phyloP scores from a whole-genome alignment of 2,888 invertebrate genomes.

The Reticulitermes lucifugus region DNA sequence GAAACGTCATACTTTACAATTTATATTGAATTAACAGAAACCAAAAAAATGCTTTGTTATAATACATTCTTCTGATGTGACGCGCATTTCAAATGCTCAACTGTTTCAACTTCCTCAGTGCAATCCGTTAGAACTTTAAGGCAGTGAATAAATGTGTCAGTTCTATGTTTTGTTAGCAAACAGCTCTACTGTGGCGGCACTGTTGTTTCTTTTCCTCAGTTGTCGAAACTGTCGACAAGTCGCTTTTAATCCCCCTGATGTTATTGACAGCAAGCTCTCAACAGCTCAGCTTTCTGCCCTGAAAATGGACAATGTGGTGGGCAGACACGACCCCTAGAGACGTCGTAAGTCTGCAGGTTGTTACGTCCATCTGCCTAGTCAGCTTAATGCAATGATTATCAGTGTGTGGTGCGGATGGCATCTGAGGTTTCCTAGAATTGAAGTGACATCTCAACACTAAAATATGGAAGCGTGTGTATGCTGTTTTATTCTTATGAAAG shows the following conservation, averaged over 20 bases:
- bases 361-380: slow-evolving; percentile 4
- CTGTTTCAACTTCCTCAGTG: too few species aligned
- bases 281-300: neutral
- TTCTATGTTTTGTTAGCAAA: neutral
- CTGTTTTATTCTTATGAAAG: too few species aligned
- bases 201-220: slow-evolving; percentile 26
- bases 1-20: too few species aligned
- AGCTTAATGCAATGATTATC: neutral
- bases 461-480: too few species aligned
- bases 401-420: neutral
- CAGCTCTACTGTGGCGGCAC: neutral
- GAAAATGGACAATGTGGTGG: slow-evolving; percentile 49
- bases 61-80: too few species aligned
- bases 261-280: slow-evolving; percentile 36
- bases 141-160: too few species aligned
- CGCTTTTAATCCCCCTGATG: slow-evolving; percentile 17
- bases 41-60: too few species aligned
- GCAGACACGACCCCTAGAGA: slow-evolving; percentile 19
- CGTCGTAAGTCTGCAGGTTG: neutral
- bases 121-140: too few species aligned
- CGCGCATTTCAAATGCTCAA: too few species aligned
- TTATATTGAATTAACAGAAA: too few species aligned
- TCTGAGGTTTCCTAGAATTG: neutral
- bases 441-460: too few species aligned
- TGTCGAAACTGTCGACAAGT: slow-evolving; percentile 7